Evolutionary conservation across 2,797 vertebrate species (phyloP), one percentile per base, ranked within the genome.

Genomic region (Lutjanus argentimaculatus): DNA sequence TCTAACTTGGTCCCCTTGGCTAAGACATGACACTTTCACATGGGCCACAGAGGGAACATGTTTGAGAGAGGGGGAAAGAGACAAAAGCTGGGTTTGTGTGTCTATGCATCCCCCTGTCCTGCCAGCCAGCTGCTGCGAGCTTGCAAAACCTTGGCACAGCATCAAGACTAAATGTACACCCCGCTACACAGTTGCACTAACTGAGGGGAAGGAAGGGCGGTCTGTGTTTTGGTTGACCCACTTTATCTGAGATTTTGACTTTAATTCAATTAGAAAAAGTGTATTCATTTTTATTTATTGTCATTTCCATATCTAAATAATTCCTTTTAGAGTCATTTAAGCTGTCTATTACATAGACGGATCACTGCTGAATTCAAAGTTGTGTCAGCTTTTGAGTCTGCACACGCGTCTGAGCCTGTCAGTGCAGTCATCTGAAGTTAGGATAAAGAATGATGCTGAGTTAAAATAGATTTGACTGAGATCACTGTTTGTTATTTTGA

Each of bases 61-160:
- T 85, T 77, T 0, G 5, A 46, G 63, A 63, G 71, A 63, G 58
- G 30, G 53, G 22, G 36, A 30, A 67, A 65, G 45, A 67, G 30
- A 79, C 81, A 85, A 86, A 88, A 79, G 72, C 66, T 58, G 53
- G n/a, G 81, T 86, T 74, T 83, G 63, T 78, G 73, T 80, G 67
- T 82, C 48, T 14, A 9, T 56, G 67, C 72, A 72, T 84, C 66
- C 68, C 65, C 52, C 65, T 49, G 15, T 56, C 42, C 55, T 84
- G 81, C 81, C 83, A 86, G 84, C 88, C 90, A 91, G 88, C 85
- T 91, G 91, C 90, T 82, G 74, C 75, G 59, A 80, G 75, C 76
- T 72, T 77, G 65, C 84, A 85, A 36, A 80, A 84, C 83, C 61
- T 89, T 88, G 81, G 75, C 87, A 84, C 62, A 30, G 57, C 66